These are phyloP conservation scores for Bradypodion pumilum DNA, from an alignment of 2,797 vertebrate genomes.

Conservation along the genomic window DNA sequence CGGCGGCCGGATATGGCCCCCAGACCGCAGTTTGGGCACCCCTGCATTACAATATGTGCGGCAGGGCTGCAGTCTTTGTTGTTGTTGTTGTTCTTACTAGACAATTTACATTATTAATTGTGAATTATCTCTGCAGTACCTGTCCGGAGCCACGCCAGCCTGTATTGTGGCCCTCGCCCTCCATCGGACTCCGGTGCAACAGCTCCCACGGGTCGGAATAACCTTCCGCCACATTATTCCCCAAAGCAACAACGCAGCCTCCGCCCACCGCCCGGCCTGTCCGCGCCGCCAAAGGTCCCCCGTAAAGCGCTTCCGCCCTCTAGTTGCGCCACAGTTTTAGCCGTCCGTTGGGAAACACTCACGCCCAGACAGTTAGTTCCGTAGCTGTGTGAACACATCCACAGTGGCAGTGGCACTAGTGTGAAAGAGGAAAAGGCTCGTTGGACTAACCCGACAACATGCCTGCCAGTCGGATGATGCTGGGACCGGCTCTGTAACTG, in stretches of 20 bases:
- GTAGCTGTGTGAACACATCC: background rate
- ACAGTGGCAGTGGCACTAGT: too few species aligned
- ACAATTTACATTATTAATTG: background rate
- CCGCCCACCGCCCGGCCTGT: background rate
- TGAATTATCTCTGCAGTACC: background rate
- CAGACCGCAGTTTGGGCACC: too few species aligned
- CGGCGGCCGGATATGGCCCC: too few species aligned
- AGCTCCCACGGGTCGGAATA: background rate
- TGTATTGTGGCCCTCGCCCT: background rate
- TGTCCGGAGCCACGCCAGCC: background rate
- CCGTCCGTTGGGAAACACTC: background rate
- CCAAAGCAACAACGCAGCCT: background rate
- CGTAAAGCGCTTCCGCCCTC: background rate
- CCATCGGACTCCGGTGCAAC: background rate
- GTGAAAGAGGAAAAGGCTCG: too few species aligned
- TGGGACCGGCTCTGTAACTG: background rate
- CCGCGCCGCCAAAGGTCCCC: background rate
- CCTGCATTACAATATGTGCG: background rate
- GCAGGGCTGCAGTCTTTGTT: background rate
- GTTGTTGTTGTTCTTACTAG: background rate
- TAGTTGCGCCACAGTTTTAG: background rate
- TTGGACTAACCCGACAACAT: too few species aligned
- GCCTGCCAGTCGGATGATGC: background rate
- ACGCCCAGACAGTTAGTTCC: background rate
- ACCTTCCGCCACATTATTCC: slow-evolving; percentile 23